These are phyloP conservation scores for Drosophila truncata DNA, from an alignment of 1,140 invertebrate genomes.

Conservation along the genomic window DNA sequence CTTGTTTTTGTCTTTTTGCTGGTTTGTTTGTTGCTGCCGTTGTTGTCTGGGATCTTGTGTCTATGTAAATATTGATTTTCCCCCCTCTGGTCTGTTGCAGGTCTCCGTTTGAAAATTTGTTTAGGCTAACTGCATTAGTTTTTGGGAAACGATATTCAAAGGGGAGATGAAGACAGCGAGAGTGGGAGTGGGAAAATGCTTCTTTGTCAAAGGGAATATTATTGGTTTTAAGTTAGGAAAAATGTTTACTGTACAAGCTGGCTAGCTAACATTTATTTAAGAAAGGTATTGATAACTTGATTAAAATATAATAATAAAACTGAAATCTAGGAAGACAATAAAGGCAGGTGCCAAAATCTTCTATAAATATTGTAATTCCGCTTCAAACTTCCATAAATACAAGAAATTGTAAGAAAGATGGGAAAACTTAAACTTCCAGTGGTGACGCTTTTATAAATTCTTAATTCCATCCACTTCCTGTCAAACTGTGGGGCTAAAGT, in stretches of 20 bases:
- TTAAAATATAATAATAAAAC: background rate
- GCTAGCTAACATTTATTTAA: background rate
- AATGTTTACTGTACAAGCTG: background rate
- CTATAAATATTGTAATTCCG: background rate
- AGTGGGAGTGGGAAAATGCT: background rate
- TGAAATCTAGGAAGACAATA: too few relatives aligned
- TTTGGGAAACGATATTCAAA: conserved; percentile 4
- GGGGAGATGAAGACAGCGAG: background rate
- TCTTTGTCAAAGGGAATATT: background rate
- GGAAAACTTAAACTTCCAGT: background rate
- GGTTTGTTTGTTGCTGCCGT: conserved; percentile 42
- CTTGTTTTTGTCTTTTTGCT: conserved; percentile 51
- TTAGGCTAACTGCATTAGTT: conserved; percentile 60
- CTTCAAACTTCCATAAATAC: background rate
- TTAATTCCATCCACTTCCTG: conserved; percentile 16
- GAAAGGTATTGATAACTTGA: background rate
- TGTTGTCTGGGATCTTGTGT: conserved; percentile 53
- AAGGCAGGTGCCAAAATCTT: background rate
- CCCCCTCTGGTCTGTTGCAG: conserved; percentile 23
- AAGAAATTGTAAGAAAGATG: background rate
- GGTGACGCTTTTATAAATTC: conserved; percentile 10
- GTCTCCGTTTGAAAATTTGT: conserved; percentile 54
- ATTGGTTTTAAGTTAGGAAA: background rate
- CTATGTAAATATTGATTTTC: conserved; percentile 80
- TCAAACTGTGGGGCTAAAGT: conserved; percentile 16